Evolutionary conservation across 2,888 invertebrate genomes (phyloP), one percentile per base, ranked within the genome.

Genomic region (Tanytarsus gracilentus): DNA sequence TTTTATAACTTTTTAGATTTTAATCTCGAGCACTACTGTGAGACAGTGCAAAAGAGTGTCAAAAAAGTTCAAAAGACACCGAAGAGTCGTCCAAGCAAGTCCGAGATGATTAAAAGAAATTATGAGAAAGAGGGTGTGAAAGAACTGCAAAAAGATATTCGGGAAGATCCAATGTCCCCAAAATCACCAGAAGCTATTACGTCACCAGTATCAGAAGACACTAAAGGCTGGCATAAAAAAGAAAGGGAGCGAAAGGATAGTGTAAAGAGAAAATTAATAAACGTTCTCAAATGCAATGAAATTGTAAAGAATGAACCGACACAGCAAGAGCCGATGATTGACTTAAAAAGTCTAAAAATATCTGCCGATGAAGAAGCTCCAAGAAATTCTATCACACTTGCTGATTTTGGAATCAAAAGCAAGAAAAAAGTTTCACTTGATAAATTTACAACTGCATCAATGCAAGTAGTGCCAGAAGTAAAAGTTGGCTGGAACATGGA

Each of bases 301-400:
- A 55, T 78, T 71, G 63, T 79, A 68, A 60, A 77, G 72, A 49
- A 75, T 66, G 69, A 81, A 74, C 65, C 77, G 70, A 66, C 75
- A 70, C 14, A 71, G 68, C 62, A 75, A 69, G 74, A 72, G 69
- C 66, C 76, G 72, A 64, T 78, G 72, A 68, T 76, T 68, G 30
- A 74, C 70, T 65, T 68, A 5, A 66, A 63, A 58, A 14, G 61
- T n/a, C 27, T 52, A 27, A 62, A 62, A 61, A 55, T 36, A 7
- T 40, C 23, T 36, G 40, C 14, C 14, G 29, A 50, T 23, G 25
- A 60, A 53, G 21, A 30, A 18, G 8, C 40, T 60, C 56, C 53
- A 48, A 16, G 61, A 40, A 29, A 62, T 53, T 27, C 33, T 3
- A 11, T 63, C 30, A 50, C 49, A 36, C 33, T 59, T 14, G 49